Evolutionary conservation across 2,113 vertebrate species (phyloP).

Genomic region (Hippolais icterina): DNA sequence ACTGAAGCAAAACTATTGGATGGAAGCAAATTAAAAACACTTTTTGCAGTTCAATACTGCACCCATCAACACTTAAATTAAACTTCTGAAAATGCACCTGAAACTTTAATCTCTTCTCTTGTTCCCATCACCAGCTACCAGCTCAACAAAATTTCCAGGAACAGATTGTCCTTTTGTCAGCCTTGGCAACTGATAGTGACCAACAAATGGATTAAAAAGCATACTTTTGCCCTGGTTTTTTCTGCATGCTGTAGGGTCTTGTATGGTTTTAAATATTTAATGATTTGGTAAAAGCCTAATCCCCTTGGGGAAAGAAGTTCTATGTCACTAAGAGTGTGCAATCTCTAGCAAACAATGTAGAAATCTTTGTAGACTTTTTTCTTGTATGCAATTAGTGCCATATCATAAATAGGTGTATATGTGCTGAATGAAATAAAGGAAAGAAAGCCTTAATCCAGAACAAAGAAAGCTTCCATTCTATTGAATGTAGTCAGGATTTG

Average conservation of each 20-base stretch:
- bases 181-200: background rate
- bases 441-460: background rate
- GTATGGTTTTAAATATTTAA: slow-evolving; percentile 19
- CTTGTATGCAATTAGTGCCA: background rate
- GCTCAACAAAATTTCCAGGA: background rate
- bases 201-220: background rate
- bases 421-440: background rate
- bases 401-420: background rate
- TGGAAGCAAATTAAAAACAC: background rate
- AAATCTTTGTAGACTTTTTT: background rate
- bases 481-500: background rate
- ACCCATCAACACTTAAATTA: background rate
- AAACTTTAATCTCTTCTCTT: background rate
- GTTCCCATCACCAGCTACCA: background rate
- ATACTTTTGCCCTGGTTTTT: background rate
- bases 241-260: background rate
- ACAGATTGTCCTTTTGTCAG: background rate
- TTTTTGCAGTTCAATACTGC: background rate
- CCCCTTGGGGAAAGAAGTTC: background rate
- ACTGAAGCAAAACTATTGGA: background rate
- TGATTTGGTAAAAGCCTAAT: background rate
- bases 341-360: background rate
- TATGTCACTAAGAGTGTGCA: background rate
- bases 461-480: background rate
- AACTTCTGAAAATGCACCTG: background rate